A percentile compares a stretch with the other conserved stretches of the same genome.
These are phyloP conservation scores for Trematomus bernacchii DNA, from an alignment of 2,797 vertebrate species.

Conservation along the genomic window DNA sequence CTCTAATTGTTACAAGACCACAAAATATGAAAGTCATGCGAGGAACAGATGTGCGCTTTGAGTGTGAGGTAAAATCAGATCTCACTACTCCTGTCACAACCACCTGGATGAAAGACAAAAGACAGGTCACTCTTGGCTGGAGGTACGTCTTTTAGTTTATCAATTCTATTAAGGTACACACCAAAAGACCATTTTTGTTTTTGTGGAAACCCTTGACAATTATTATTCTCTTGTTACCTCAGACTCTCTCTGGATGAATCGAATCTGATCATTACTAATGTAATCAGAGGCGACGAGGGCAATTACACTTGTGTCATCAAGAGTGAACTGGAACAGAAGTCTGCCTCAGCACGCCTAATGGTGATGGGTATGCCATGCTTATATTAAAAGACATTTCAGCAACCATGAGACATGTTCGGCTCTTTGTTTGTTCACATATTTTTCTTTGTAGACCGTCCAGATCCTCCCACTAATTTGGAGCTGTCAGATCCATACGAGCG, in stretches of 20 bases:
- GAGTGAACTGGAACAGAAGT: slow-evolving; percentile 94
- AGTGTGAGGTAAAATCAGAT: slow-evolving; percentile 91
- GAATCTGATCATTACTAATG: slow-evolving; percentile 91
- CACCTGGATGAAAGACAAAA: slow-evolving; percentile 93
- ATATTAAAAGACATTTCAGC: not conserved
- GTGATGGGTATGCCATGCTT: slow-evolving; percentile 89
- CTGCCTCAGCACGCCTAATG: slow-evolving; percentile 91
- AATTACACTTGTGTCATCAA: slow-evolving; percentile 93
- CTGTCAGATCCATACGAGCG: slow-evolving; percentile 93
- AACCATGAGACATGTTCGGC: not conserved
- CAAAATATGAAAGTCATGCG: slow-evolving; percentile 89
- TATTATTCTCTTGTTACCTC: slow-evolving; percentile 25
- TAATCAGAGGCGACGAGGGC: slow-evolving; percentile 92
- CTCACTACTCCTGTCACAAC: slow-evolving; percentile 86
- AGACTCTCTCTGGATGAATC: slow-evolving; percentile 95
- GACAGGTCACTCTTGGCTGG: slow-evolving; percentile 85
- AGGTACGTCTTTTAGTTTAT: slow-evolving; percentile 81
- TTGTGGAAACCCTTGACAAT: not conserved
- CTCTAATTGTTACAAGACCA: slow-evolving; percentile 89
- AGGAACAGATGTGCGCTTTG: slow-evolving; percentile 89
- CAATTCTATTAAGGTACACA: not conserved
- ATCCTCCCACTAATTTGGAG: slow-evolving; percentile 91
- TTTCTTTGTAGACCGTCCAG: slow-evolving; percentile 88
- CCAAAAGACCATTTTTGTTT: not conserved
- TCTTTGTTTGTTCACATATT: slow-evolving; percentile 20